Evolutionary conservation across 2,797 vertebrate species (phyloP).

Genomic region (Allochrocebus solatus): DNA sequence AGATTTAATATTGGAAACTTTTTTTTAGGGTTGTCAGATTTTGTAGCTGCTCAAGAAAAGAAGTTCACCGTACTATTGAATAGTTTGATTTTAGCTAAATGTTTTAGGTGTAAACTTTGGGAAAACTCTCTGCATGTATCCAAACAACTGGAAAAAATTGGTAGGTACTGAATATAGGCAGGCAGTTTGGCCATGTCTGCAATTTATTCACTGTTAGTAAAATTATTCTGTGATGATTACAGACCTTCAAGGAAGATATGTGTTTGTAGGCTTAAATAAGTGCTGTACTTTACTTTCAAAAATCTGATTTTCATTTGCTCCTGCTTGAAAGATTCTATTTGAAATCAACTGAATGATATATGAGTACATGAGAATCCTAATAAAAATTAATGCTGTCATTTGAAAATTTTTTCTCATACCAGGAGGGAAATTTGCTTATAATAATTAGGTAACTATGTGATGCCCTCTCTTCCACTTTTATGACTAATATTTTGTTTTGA

Average conservation of each 20-base stretch:
- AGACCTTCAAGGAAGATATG: not conserved
- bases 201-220: conserved; percentile 53
- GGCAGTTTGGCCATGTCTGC: conserved; percentile 8
- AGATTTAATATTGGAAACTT: conserved; percentile 56
- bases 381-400: conserved; percentile 28
- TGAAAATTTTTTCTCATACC: conserved; percentile 50
- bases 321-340: conserved; percentile 13
- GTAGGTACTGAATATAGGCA: conserved; percentile 82
- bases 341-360: not conserved
- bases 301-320: conserved; percentile 48
- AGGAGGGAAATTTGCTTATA: conserved; percentile 39
- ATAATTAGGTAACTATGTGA: not conserved
- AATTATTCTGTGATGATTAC: conserved; percentile 23
- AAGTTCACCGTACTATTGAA: conserved; percentile 91
- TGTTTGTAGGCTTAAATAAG: conserved; percentile 10
- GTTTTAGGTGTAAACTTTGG: conserved; percentile 97
- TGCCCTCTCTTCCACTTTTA: conserved; percentile 17
- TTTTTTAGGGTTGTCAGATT: conserved; percentile 93
- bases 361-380: not conserved
- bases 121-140: conserved; percentile 95
- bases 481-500: conserved; percentile 43
- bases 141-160: conserved; percentile 98
- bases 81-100: conserved; percentile 94
- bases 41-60: conserved; percentile 88
- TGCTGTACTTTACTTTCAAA: not conserved